Evolutionary conservation across 2,113 vertebrate species (phyloP).

Genomic region (Heterotis niloticus): DNA sequence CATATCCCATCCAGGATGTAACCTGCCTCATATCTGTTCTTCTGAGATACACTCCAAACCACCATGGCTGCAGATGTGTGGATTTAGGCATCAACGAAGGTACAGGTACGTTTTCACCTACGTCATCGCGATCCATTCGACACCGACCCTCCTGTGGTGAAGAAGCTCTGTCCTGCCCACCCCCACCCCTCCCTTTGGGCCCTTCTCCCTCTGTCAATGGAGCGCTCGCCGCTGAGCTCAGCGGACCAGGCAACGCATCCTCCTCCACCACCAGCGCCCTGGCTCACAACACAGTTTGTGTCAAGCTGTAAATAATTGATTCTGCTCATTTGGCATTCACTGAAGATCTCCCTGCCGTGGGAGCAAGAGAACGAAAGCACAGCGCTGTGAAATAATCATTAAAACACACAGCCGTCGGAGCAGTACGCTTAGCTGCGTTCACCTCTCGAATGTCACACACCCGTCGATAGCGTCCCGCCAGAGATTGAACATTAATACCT

Average conservation of each 20-base stretch:
- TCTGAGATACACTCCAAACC: no score
- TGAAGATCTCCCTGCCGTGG: neutral
- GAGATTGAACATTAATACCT: neutral
- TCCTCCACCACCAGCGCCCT: neutral
- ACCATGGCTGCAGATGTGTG: no score
- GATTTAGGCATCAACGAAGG: no score
- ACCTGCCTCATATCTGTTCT: no score
- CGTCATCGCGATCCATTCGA: no score
- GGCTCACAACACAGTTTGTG: neutral
- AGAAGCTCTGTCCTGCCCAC: neutral
- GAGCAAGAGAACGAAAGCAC: no score
- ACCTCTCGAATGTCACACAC: neutral
- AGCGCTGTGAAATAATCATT: no score
- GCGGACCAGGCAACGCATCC: no score
- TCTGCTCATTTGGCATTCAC: neutral
- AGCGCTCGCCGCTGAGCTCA: no score
- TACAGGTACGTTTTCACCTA: no score
- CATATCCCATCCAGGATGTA: no score
- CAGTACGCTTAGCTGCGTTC: neutral
- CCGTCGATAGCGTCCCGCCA: neutral
- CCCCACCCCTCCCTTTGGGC: no score
- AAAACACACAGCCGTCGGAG: neutral
- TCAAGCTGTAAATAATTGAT: constrained; percentile 7
- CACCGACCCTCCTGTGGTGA: neutral
- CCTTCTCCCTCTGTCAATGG: neutral